Base-by-base conservation (phyloP, 2,113 vertebrate genomes). In the Halichoeres trimaculatus region DNA sequence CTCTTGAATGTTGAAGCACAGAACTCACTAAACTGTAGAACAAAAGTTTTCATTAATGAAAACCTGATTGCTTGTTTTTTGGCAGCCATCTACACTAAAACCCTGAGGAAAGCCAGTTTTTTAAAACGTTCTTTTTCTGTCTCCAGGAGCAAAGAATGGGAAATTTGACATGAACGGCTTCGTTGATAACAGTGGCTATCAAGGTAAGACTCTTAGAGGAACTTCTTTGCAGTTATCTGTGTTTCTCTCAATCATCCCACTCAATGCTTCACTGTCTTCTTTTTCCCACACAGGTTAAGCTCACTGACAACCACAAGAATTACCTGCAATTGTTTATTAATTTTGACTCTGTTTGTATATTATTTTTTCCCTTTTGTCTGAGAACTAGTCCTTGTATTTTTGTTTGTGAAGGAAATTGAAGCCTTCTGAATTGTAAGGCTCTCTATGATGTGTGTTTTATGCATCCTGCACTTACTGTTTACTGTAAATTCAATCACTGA, bases 161-260 rank as follows among this genome's bases (percentile, higher is more conserved):
- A 93, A 94, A 87, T 88, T 92, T 43, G 76, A 93, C n/a, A 61
- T 94, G 72, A 94, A 91, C 47, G 89, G 93, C 35, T 94, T 94
- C 85, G 88, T 94, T 88, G 92, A 93, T 13, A 94, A 94, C 24
- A 74, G 89, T 78, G 90, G 91, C 59, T 88, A 92, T 76, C 87
- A 94, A 89, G 92, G 94, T 94, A 74, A 87, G 65, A 72, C 60
- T 22, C 3, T 22, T 12, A 20, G 4, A 51, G 13, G n/a, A 14
- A 0, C 17, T 11, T 0, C 30, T 54, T 54, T 35, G 30, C 23
- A 50, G 11, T 64, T 16, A 45, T 4, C 5, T 69, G 10, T 20
- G 12, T 72, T 51, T 69, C 47, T n/a, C 13, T 45, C 2, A 8
- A 41, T 4, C 26, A 9, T 13, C 38, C 38, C 13, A 2, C 2